These are phyloP conservation scores for Orbicella faveolata DNA, from an alignment of 64 coral and sea anemone genomes.

Conservation along the genomic window DNA sequence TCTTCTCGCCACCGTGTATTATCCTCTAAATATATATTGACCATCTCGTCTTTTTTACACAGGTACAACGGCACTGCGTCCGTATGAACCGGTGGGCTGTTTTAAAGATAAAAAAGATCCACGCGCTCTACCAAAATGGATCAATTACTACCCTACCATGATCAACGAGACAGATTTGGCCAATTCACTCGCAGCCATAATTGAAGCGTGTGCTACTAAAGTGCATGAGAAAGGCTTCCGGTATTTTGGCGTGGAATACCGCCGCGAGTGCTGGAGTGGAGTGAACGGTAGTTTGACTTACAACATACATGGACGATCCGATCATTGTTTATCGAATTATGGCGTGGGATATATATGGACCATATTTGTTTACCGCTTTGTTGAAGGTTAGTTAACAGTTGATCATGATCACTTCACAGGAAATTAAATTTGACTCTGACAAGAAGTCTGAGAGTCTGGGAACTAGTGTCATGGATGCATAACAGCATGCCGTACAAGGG, in stretches of 20 bases:
- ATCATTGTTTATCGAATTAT: too few relatives aligned
- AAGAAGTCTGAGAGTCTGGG: neutral
- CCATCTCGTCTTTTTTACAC: neutral
- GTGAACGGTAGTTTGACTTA: too few relatives aligned
- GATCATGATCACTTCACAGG: too few relatives aligned
- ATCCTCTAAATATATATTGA: neutral
- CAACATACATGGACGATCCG: neutral
- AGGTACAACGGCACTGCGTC: neutral
- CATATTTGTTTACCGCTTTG: conserved; percentile 1
- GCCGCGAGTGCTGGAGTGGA: neutral
- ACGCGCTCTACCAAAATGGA: neutral
- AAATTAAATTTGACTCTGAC: too few relatives aligned
- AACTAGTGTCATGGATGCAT: too few relatives aligned
- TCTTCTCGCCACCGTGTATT: too few relatives aligned
- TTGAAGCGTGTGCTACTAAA: neutral
- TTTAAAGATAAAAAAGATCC: neutral
- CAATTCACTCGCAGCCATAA: neutral
- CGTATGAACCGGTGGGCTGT: neutral
- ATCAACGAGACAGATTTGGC: neutral
- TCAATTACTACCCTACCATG: neutral
- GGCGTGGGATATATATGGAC: neutral
- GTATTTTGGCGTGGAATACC: neutral
- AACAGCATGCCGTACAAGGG: too few relatives aligned
- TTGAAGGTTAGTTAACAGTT: neutral
- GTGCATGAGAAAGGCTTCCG: neutral